These are phyloP conservation scores for Aphelenchoides besseyi DNA, from an alignment of 1,140 invertebrate species.

Conservation along the genomic window DNA sequence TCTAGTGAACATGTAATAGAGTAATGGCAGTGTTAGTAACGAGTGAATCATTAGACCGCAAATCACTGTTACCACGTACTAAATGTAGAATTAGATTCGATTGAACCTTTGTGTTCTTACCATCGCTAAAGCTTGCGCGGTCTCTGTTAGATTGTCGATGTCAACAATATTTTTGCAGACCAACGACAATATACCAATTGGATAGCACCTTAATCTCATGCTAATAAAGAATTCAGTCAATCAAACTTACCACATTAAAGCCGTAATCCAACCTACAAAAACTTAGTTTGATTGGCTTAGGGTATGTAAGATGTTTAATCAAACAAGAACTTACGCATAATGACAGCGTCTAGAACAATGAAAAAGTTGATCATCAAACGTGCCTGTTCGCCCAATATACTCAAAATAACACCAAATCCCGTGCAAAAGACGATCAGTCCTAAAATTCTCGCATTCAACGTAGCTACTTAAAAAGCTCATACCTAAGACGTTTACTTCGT, in stretches of 20 bases:
- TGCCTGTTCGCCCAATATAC: slow-evolving; percentile 62
- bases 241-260: slow-evolving; percentile 49
- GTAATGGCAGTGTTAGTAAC: slow-evolving; percentile 63
- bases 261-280: slow-evolving; percentile 46
- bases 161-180: slow-evolving; percentile 82
- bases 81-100: slow-evolving; percentile 23
- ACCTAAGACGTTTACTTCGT: slow-evolving; percentile 66
- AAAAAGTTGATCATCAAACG: slow-evolving; percentile 66
- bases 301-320: neutral
- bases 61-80: slow-evolving; percentile 85
- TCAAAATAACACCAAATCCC: slow-evolving; percentile 66
- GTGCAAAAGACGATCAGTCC: slow-evolving; percentile 67
- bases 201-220: slow-evolving; percentile 73
- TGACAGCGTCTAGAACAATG: slow-evolving; percentile 65
- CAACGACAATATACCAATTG: slow-evolving; percentile 82
- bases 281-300: neutral
- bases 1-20: slow-evolving; percentile 49
- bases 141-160: slow-evolving; percentile 76
- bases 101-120: slow-evolving; percentile 66
- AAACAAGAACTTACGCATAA: too few relatives aligned
- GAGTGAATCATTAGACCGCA: slow-evolving; percentile 79
- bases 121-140: slow-evolving; percentile 81
- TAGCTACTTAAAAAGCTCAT: too few relatives aligned
- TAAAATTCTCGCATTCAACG: slow-evolving; percentile 38
- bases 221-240: too few relatives aligned